Conservation (phyloP, 2,797 vertebrate species). For the Chromis chromis region DNA sequence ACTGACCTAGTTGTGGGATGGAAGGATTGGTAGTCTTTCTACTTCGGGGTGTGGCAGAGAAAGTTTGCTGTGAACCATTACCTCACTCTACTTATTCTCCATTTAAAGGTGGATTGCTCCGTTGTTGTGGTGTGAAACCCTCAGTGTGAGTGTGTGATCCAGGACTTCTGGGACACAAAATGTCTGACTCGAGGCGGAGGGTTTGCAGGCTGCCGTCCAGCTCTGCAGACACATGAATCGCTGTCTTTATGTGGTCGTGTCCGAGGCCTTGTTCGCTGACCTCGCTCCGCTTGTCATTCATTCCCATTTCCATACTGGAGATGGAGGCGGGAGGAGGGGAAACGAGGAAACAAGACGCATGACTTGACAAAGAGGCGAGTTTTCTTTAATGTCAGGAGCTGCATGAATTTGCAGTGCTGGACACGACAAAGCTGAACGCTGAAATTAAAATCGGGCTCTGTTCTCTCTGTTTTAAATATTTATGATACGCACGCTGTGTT, state of each 20-base stretch:
- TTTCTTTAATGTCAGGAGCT: constrained; percentile 73
- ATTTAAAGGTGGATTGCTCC: not conserved
- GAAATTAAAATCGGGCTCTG: constrained; percentile 17
- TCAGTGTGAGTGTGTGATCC: not conserved
- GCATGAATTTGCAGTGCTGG: constrained; percentile 65
- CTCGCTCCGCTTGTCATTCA: constrained; percentile 48
- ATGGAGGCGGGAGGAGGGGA: not conserved
- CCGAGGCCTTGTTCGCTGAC: constrained; percentile 50
- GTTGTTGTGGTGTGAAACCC: not conserved
- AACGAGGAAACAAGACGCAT: constrained; percentile 25
- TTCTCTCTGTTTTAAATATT: constrained; percentile 45
- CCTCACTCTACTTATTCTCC: no score
- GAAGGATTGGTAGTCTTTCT: no score
- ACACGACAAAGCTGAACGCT: not conserved
- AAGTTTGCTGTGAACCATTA: no score
- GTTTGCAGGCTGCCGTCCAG: constrained; percentile 27
- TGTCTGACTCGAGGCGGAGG: constrained; percentile 39
- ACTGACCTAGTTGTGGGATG: no score
- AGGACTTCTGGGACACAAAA: constrained; percentile 47
- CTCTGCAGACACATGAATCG: constrained; percentile 55
- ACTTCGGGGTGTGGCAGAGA: no score
- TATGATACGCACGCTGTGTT: constrained; percentile 24
- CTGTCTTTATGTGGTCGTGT: constrained; percentile 52
- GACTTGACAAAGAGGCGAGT: constrained; percentile 69
- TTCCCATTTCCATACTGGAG: constrained; percentile 42